Conservation (phyloP, 1,140 invertebrate species). For the Zelostemma sp. region DNA sequence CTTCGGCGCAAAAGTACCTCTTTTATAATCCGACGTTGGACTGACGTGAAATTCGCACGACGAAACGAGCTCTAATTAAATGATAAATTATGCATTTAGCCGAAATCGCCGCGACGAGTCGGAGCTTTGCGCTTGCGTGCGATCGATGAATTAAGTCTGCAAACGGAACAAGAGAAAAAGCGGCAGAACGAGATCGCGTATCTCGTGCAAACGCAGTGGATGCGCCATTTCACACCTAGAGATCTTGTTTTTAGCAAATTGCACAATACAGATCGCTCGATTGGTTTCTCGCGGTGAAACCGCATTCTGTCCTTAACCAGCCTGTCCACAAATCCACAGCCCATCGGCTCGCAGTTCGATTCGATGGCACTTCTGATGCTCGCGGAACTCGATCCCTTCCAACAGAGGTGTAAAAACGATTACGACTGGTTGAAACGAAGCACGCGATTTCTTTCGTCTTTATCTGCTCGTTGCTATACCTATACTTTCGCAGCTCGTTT, state of each 20-base stretch:
- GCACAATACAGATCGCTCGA: constrained; percentile 37
- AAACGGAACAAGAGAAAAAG: constrained; percentile 10
- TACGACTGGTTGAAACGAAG: too few species aligned
- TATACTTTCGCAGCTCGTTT: too few species aligned
- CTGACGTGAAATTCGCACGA: neutral
- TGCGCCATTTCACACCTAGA: constrained; percentile 43
- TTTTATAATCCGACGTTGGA: neutral
- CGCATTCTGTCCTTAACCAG: constrained; percentile 38
- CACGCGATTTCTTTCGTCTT: too few species aligned
- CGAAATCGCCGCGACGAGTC: too few species aligned
- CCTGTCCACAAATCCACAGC: constrained; percentile 43
- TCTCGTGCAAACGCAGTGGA: constrained; percentile 44
- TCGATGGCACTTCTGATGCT: neutral
- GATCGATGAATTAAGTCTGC: neutral
- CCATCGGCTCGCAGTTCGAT: constrained; percentile 25
- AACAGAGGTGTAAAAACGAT: too few species aligned
- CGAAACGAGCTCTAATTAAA: neutral
- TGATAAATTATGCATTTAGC: neutral
- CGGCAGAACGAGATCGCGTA: constrained; percentile 20
- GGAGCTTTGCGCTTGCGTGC: neutral
- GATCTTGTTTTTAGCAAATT: constrained; percentile 37
- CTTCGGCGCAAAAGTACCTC: neutral
- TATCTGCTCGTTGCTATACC: too few species aligned
- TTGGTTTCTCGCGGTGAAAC: constrained; percentile 40
- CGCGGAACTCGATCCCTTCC: too few species aligned